Base-by-base conservation (phyloP, 2,797 vertebrate species). In the Epinephelus coioides region DNA sequence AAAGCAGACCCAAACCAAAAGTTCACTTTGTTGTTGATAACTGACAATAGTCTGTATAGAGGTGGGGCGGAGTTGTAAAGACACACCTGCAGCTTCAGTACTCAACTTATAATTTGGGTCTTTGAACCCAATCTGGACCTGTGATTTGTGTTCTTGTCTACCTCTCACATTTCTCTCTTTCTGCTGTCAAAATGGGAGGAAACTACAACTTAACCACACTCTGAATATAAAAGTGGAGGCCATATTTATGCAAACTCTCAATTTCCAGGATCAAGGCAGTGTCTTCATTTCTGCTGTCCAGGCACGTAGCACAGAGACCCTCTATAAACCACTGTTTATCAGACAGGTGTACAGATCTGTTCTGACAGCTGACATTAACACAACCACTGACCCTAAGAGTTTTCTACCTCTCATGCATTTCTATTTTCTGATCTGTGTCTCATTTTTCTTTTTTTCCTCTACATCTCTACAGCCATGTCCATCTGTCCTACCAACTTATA, bases 311-410 rank as follows among this genome's bases (percentile, higher is more conserved):
- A 49, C 9, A 25, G 13, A 44, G 6, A 34, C 27, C 21, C 46
- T 25, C 23, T 6, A 60, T 70, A 30, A 70, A 70, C 27, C 50
- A 21, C 49, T 51, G 68, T 27, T 67, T 50, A 62, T 77, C 66
- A 69, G 55, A 80, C 76, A 83, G 69, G 43, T 61, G 60, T 65
- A 67, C 56, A 56, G 21, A 79, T 83, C 47, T 67, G 19, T 49
- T 63, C 51, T 79, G 84, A 86, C 53, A 82, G 65, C n/a, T 75
- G 64, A 69, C 67, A 72, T 75, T 69, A 85, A 82, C 77, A 67
- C 70, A 75, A 61, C 43, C 68, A 61, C 40, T 80, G 75, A 85
- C 70, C 73, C 55, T 18, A 3, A 34, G 43, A 46, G 43, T n/a
- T 77, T 47, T 62, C 59, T 68, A 17, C 34, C 44, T 46, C 46